Base-by-base conservation (phyloP, 2,113 vertebrate genomes). In the Carassius gibelio region DNA sequence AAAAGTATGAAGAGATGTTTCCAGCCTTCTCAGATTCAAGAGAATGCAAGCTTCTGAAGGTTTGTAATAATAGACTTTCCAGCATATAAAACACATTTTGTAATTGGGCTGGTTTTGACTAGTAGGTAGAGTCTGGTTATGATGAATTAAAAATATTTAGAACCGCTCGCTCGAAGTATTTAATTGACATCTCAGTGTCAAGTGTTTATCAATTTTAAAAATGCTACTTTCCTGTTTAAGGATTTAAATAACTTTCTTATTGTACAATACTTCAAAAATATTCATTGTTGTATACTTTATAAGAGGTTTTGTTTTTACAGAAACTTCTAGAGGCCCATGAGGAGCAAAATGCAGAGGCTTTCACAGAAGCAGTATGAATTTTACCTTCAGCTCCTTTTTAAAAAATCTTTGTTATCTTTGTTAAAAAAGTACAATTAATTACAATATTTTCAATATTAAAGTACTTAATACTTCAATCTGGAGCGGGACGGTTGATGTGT, bases 1-100 rank as follows among this genome's bases (percentile, higher is more conserved):
- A 97, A 91, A 99, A 99, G 75, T 99, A 99, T 0, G 98, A 99
- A 86, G 97, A 99, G 91, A 99, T 99, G 98, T 99, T 99, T 91
- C 98, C 98, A 0, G 97, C 98, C 0, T 99, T 98, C 93, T 96
- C 97, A 61, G 98, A 99, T 89, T 99, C 98, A 50, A 95, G 98
- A 93, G 98, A 99, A 91, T 99, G 98, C 94, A 98, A 99, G 90
- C 92, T 99, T 87, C 88, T 99, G 92, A 99, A 99, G 96, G 98
- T 99, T 23, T 77, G 82, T 85, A 23, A 11, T 71, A 30, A 1
- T 61, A 21, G 2, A 50, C 21, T 81, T 23, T 48, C 3, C 17
- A 36, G 30, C 30, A 38, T 69, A 19, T 64, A 62, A 62, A 30
- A 26, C n/a, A 64, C 9, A 19, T 36, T 36, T 69, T 68, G 50